phyloP scores from a whole-genome alignment of 2,113 vertebrate genomes.

The Acanthochromis polyacanthus region DNA sequence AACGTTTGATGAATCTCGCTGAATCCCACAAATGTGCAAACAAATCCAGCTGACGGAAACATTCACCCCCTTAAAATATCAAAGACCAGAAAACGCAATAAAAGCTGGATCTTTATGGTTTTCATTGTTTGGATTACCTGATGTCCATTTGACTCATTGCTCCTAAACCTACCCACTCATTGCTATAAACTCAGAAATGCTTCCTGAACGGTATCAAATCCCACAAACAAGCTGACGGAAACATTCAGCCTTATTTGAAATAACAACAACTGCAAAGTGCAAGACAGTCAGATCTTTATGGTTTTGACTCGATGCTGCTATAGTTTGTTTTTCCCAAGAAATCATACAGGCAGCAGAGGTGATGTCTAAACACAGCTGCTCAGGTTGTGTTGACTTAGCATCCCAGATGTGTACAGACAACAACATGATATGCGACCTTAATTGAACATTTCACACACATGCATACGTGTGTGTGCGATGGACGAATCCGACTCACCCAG shows the following conservation, averaged over 20 bases:
- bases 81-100: background rate
- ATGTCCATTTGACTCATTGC: slow-evolving; percentile 13
- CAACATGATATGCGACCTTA: slow-evolving; percentile 5
- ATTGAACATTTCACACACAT: slow-evolving; percentile 26
- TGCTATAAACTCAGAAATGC: background rate
- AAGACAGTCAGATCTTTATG: background rate
- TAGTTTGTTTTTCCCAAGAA: slow-evolving; percentile 49
- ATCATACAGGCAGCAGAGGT: slow-evolving; percentile 35
- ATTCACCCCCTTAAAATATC: background rate
- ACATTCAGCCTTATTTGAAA: slow-evolving; percentile 4
- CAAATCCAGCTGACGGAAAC: slow-evolving; percentile 16
- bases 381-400: slow-evolving; percentile 37
- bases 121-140: slow-evolving; percentile 31
- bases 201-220: slow-evolving; percentile 22
- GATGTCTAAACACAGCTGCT: slow-evolving; percentile 71
- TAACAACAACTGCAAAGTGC: background rate
- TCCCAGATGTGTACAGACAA: slow-evolving; percentile 44
- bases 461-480: too few relatives aligned
- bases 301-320: slow-evolving; percentile 5
- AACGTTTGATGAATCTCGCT: slow-evolving; percentile 13
- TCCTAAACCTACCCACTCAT: background rate
- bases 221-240: slow-evolving; percentile 22
- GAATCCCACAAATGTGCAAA: slow-evolving; percentile 33
- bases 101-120: background rate
- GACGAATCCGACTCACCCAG: slow-evolving; percentile 94